These are phyloP conservation scores for Erethizon dorsatum DNA, from an alignment of 2,797 vertebrate species.

Conservation along the genomic window DNA sequence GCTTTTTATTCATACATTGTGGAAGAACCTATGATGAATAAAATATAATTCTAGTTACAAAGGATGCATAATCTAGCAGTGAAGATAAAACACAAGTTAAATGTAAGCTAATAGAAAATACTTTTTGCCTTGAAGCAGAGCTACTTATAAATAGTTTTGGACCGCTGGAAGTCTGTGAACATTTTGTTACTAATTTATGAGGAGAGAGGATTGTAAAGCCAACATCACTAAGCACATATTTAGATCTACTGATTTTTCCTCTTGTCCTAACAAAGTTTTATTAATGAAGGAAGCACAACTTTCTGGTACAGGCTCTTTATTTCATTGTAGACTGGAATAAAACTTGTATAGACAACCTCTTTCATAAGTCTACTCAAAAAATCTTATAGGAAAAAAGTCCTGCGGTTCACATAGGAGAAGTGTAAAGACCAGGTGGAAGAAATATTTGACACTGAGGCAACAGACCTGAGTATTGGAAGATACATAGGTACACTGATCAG, in stretches of 20 bases:
- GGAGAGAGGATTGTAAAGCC: background rate
- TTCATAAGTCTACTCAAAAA: background rate
- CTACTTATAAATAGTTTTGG: background rate
- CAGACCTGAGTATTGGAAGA: slow-evolving; percentile 11
- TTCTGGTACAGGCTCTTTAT: background rate
- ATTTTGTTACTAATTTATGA: background rate
- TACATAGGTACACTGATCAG: background rate
- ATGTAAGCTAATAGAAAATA: background rate
- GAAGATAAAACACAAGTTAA: background rate
- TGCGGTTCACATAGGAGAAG: background rate
- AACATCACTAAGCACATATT: background rate
- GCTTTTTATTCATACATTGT: background rate
- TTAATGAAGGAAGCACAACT: background rate
- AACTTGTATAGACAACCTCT: background rate
- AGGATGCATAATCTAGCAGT: background rate
- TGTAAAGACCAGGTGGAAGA: background rate
- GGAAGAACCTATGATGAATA: background rate
- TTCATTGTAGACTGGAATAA: background rate
- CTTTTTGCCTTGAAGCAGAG: background rate
- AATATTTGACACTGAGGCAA: background rate
- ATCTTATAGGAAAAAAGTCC: background rate
- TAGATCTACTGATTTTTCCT: background rate
- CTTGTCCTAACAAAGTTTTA: background rate
- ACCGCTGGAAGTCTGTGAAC: background rate
- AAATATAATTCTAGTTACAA: slow-evolving; percentile 5